Percentiles rank a stretch among this genome's conserved stretches.
Conservation (phyloP, 2,888 invertebrate species). For the Pycnomerus fuliginosus region DNA sequence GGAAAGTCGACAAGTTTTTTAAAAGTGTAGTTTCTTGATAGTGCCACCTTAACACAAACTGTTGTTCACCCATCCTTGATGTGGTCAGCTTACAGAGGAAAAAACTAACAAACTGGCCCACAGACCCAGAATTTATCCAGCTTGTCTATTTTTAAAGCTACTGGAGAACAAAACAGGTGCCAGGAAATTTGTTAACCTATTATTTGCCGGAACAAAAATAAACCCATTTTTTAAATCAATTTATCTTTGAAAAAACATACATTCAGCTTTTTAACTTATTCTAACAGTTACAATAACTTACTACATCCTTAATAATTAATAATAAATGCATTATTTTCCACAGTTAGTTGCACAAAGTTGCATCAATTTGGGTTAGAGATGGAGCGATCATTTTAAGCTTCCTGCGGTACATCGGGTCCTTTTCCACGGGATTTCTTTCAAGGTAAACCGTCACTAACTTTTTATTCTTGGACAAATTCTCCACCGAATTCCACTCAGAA, state of each 20-base stretch:
- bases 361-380: slow-evolving; percentile 89
- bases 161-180: slow-evolving; percentile 53
- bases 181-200: slow-evolving; percentile 46
- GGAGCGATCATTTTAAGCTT: slow-evolving; percentile 89
- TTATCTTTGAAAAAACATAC: too few relatives aligned
- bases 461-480: slow-evolving; percentile 67
- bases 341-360: slow-evolving; percentile 79
- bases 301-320: neutral
- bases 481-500: slow-evolving; percentile 80
- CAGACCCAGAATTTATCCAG: slow-evolving; percentile 49
- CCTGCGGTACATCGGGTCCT: slow-evolving; percentile 83
- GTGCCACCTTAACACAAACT: slow-evolving; percentile 51
- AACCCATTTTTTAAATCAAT: too few relatives aligned
- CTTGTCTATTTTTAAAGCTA: slow-evolving; percentile 49
- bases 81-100: slow-evolving; percentile 38
- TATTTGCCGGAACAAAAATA: slow-evolving; percentile 30
- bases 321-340: neutral
- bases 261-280: too few relatives aligned
- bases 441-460: slow-evolving; percentile 84
- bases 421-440: slow-evolving; percentile 86
- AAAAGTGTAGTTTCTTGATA: slow-evolving; percentile 58
- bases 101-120: slow-evolving; percentile 43
- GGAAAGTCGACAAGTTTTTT: slow-evolving; percentile 73
- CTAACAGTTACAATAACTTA: too few relatives aligned
- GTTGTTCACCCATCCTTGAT: slow-evolving; percentile 29